Conservation (phyloP, 2,797 vertebrate species). For the Masticophis lateralis region DNA sequence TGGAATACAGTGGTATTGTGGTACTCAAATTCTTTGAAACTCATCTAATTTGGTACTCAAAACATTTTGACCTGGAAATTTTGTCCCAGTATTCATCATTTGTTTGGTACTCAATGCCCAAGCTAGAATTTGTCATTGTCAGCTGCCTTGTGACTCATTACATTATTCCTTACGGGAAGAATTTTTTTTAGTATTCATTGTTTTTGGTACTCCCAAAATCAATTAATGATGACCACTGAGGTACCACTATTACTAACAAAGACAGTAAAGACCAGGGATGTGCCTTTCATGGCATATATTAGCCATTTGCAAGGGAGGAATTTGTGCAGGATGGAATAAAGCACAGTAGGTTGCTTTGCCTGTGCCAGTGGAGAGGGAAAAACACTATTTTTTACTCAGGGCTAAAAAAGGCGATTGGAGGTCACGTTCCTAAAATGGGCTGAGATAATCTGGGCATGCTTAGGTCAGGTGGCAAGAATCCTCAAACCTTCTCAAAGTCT, state of each 20-base stretch:
- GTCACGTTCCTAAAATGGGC: background rate
- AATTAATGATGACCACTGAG: background rate
- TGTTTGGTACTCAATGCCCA: background rate
- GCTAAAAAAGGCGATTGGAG: background rate
- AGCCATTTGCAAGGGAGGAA: background rate
- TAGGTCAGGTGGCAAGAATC: background rate
- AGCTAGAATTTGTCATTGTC: background rate
- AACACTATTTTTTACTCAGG: background rate
- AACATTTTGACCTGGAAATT: background rate
- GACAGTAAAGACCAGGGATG: background rate
- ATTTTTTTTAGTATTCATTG: background rate
- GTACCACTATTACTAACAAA: background rate
- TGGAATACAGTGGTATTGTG: background rate
- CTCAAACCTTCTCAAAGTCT: background rate
- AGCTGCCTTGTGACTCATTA: background rate
- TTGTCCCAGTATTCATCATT: background rate
- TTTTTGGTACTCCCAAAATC: background rate
- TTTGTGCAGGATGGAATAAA: background rate
- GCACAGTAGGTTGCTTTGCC: background rate
- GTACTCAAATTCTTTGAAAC: background rate
- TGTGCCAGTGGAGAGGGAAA: background rate
- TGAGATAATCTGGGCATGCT: background rate
- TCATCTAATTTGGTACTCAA: background rate
- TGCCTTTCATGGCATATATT: background rate
- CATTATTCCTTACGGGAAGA: background rate